Conservation (phyloP, 2,113 vertebrate species). For the Ptilonorhynchus violaceus region DNA sequence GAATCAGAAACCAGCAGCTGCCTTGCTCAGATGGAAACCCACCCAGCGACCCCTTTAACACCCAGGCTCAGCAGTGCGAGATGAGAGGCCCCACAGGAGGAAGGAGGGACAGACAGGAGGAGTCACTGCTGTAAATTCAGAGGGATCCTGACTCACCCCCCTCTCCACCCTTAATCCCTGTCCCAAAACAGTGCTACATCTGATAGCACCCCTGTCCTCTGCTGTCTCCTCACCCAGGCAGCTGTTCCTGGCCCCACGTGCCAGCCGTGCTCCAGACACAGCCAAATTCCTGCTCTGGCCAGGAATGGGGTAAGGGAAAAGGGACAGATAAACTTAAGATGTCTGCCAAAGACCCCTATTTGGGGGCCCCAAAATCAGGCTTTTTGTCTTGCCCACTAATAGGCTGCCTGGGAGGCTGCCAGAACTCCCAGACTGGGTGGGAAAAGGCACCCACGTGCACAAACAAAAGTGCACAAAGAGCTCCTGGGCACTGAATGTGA, state of each 20-base stretch:
- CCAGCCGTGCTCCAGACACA: background rate
- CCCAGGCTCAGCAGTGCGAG: background rate
- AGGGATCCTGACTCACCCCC: background rate
- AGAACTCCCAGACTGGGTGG: background rate
- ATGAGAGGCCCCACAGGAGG: background rate
- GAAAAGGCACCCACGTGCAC: background rate
- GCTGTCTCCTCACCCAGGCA: background rate
- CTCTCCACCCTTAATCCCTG: background rate
- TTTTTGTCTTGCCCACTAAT: background rate
- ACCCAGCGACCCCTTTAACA: background rate
- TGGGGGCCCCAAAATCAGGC: background rate
- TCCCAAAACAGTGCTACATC: background rate
- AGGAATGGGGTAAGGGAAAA: background rate
- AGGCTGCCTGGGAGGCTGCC: background rate
- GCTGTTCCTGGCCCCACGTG: fast-evolving
- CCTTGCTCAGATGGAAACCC: background rate
- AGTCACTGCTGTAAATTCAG: background rate
- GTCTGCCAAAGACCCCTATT: background rate
- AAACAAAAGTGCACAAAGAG: background rate
- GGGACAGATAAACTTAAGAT: background rate
- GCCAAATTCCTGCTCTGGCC: background rate
- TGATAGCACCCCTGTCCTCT: background rate
- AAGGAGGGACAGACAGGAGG: background rate
- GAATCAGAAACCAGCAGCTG: background rate
- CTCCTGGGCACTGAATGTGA: background rate